These are phyloP conservation scores for Rhinolophus sinicus DNA, from an alignment of 2,113 vertebrate species.

Conservation along the genomic window DNA sequence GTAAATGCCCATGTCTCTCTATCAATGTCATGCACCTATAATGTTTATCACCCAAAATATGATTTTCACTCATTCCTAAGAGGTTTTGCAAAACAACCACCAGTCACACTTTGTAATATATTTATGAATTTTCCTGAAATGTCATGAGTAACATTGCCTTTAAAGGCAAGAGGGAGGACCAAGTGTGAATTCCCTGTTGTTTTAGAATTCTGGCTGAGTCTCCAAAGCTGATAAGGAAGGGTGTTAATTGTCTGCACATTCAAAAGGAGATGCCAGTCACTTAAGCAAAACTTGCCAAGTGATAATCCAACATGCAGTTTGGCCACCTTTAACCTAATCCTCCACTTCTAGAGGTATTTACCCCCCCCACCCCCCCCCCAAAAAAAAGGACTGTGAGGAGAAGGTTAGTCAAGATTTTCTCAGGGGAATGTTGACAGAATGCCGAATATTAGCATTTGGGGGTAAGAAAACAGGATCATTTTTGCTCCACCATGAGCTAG, in stretches of 20 bases:
- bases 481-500: neutral
- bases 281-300: neutral
- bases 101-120: neutral
- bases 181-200: slow-evolving; percentile 56
- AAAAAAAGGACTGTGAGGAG: neutral
- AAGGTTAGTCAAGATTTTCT: neutral
- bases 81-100: slow-evolving; percentile 32
- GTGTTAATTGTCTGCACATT: neutral
- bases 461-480: neutral
- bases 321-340: neutral
- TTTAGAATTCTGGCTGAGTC: slow-evolving; percentile 37
- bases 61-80: neutral
- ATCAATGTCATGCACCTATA: neutral
- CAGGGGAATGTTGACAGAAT: neutral
- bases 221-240: neutral
- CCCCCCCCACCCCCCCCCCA: no score
- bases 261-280: neutral
- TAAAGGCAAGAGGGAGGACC: slow-evolving; percentile 36
- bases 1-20: neutral
- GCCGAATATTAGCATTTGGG: neutral
- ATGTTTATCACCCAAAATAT: neutral
- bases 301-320: neutral
- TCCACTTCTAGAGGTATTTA: neutral
- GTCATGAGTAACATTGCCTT: slow-evolving; percentile 5
- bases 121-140: slow-evolving; percentile 31